These are phyloP conservation scores for Drosophila stalkeri DNA, from an alignment of 2,888 invertebrate species.

Conservation along the genomic window DNA sequence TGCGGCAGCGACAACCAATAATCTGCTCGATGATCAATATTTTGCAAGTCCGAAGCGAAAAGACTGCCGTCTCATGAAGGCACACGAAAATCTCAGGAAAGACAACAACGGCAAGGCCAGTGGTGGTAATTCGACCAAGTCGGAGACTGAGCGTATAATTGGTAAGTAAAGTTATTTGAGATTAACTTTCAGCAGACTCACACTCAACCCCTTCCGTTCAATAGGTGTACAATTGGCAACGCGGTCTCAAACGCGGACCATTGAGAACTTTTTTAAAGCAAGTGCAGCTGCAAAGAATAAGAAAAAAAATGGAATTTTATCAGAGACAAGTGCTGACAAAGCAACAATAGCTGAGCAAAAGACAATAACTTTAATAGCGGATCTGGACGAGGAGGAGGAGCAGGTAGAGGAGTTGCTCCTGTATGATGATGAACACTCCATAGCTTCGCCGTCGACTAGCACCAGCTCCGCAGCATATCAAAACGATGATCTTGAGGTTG, in stretches of 20 bases:
- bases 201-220: slow-evolving; percentile 4
- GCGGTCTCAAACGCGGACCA: slow-evolving; percentile 83
- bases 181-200: slow-evolving; percentile 42
- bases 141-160: slow-evolving; percentile 70
- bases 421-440: slow-evolving; percentile 58
- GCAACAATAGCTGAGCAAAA: slow-evolving; percentile 50
- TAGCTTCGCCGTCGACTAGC: slow-evolving; percentile 46
- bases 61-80: slow-evolving; percentile 84
- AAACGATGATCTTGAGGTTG: slow-evolving; percentile 44
- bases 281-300: slow-evolving; percentile 70
- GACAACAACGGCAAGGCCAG: slow-evolving; percentile 33
- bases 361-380: slow-evolving; percentile 56
- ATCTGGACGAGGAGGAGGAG: slow-evolving; percentile 48
- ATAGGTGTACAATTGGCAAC: slow-evolving; percentile 82
- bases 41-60: slow-evolving; percentile 85
- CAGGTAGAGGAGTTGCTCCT: slow-evolving; percentile 60
- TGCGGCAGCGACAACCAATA: slow-evolving; percentile 48
- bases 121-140: slow-evolving; percentile 41
- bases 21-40: slow-evolving; percentile 83
- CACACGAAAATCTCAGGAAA: slow-evolving; percentile 63
- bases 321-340: slow-evolving; percentile 20
- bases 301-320: slow-evolving; percentile 37
- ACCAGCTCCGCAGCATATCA: slow-evolving; percentile 62
- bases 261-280: slow-evolving; percentile 83
- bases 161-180: slow-evolving; percentile 75